Base-by-base conservation (phyloP, 2,888 invertebrate species). In the Lycocerus yunnanus region DNA sequence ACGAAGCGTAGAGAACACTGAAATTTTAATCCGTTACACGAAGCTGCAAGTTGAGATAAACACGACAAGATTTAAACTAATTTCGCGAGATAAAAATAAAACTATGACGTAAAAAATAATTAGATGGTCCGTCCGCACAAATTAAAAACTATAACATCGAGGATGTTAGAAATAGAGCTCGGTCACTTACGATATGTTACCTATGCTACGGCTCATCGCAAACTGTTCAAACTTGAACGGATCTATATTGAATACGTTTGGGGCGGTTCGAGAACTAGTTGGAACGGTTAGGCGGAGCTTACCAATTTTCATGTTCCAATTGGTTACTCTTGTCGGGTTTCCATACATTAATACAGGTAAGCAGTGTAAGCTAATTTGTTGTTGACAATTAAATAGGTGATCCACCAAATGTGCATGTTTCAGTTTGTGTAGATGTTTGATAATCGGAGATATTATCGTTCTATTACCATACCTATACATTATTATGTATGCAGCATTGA, bases 221-320 rank as follows among this genome's bases (percentile, higher is more conserved):
- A 75, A 76, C 77, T 81, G 80, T 68, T 71, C 66, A 66, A 43
- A 27, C 58, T 65, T 80, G 82, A 77, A 78, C 80, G 81, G 82
- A 82, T 81, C 83, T 83, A 82, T 84, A 83, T 83, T 83, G 80
- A 82, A 81, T 81, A 82, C 80, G 77, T 74, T 69, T 70, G 76
- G 77, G 81, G 84, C 84, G 83, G 82, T 82, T 77, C 78, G 77
- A 79, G 79, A 79, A 77, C 83, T 82, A 78, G 80, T 82, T 82
- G 82, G 83, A 80, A 80, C 80, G 75, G 63, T 71, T 67, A 78
- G 85, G 85, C 83, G 85, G 80, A 75, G 81, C 78, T 70, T 68
- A 16, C 8, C 8, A 58, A 66, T 68, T 71, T 73, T 58, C 61
- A 72, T 63, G 73, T 77, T 80, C 78, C 78, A 80, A 81, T 81